Evolutionary conservation across 1,140 invertebrate species (phyloP), one percentile per base, ranked within the genome.

Genomic region (Drosophila guanche): DNA sequence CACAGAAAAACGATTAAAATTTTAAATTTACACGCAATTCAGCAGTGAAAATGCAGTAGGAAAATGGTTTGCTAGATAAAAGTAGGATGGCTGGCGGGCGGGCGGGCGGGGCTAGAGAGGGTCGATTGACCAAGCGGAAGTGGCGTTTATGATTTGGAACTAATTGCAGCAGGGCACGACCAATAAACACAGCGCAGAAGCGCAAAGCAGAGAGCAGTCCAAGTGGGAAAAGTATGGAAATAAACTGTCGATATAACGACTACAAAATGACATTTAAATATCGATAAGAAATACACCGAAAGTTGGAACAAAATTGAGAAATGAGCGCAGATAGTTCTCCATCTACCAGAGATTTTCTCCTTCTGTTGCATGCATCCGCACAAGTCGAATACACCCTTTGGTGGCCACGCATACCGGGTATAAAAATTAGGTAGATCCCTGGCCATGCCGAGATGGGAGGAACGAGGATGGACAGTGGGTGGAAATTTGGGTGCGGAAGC

Each of bases 61-160:
- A 23, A 10, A 5, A 43, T 41, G 29, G 37, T 8, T 27, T n/a
- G 27, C 16, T 1, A 20, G 41, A n/a, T 53, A 23, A 46, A 52
- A 23, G 7, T 14, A 25, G 47, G 27, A 25, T 14, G 16, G 22
- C 63, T 29, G 58, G 27, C 27, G 22, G 8, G 37, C 25, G 27
- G 12, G 10, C 12, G 5, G 23, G 62, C 22, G 51, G 37, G 51
- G 37, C 16, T 33, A 40, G 45, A 37, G 50, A 37, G 20, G n/a
- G 22, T 27, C 23, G 23, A 20, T 54, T 79, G 76, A 67, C 76
- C 81, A 66, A 61, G 43, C 83, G 70, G 81, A 81, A 88, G 83
- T 73, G 63, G 72, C 78, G 78, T 83, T 86, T 86, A 86, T 86
- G 81, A 86, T 86, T 86, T 88, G 83, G 81, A 86, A 86, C 83